Evolutionary conservation across 2,888 invertebrate genomes (phyloP).

Genomic region (Tetragonula carbonaria): DNA sequence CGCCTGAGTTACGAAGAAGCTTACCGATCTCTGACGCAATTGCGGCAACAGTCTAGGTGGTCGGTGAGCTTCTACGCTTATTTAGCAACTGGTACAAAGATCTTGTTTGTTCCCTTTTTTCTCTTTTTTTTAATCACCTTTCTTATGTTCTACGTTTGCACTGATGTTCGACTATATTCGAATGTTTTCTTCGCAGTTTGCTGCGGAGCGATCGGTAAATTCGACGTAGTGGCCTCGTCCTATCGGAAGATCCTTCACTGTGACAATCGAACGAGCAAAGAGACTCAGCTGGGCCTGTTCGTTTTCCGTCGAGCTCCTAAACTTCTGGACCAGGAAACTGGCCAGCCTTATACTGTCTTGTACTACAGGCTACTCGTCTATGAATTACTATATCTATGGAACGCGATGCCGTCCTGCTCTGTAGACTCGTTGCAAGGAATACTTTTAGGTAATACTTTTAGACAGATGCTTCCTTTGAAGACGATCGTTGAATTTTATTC

Average conservation of each 20-base stretch:
- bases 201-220: constrained; percentile 84
- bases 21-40: constrained; percentile 85
- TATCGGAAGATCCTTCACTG: constrained; percentile 82
- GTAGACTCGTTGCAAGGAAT: constrained; percentile 81
- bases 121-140: too few species aligned
- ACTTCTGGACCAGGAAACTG: constrained; percentile 73
- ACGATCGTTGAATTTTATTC: too few species aligned
- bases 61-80: constrained; percentile 88
- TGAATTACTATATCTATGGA: constrained; percentile 89
- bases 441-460: constrained; percentile 82
- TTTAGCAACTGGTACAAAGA: constrained; percentile 84
- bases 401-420: constrained; percentile 87
- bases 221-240: constrained; percentile 79
- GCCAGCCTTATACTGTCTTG: constrained; percentile 68
- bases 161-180: too few species aligned
- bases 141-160: too few species aligned
- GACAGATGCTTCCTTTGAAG: not conserved
- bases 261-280: constrained; percentile 73
- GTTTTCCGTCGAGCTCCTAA: constrained; percentile 78
- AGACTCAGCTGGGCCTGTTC: constrained; percentile 81
- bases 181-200: constrained; percentile 81
- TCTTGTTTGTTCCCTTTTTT: not conserved
- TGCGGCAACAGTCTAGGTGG: constrained; percentile 88
- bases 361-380: constrained; percentile 87
- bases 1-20: constrained; percentile 86